Base-by-base conservation (phyloP, 1,140 invertebrate genomes). In the Zelostemma sp. region DNA sequence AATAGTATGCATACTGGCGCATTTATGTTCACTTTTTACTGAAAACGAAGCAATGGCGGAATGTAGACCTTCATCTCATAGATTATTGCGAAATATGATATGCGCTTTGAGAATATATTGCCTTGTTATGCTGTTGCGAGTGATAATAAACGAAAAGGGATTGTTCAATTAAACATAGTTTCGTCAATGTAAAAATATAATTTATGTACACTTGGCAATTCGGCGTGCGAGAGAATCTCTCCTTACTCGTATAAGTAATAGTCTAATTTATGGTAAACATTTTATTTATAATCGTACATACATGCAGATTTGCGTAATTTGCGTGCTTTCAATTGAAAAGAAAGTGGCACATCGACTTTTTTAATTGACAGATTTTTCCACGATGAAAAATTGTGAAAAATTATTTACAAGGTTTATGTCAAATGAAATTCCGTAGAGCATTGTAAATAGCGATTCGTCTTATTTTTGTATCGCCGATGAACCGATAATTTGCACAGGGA, bases 91-190 rank as follows among this genome's bases (percentile, higher is more conserved):
- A 28, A 35, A 65, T 41, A 33, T 53, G 56, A 63, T 12, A 49
- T 41, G 49, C 51, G 49, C 63, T 66, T 59, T 58, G 57, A 54
- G 25, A 57, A 33, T 57, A 64, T 64, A 64, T 64, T 63, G 60
- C 60, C 53, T 56, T 65, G 55, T 58, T 65, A 66, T 55, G 33
- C 48, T n/a, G 53, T 54, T 54, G 33, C 55, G 46, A 46, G 18
- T 51, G 45, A 28, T 11, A 21, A 50, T 12, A 1, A 4, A 18
- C 2, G 14, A 43, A 43, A 43, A 16, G 41, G 17, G 41, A 17
- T 43, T 43, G 12, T 43, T 43, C 16, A 8, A 14, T 38, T 11
- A 41, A 41, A 41, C 21, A 9, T 46, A 46, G 43, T 46, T 43
- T 43, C 15, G 41, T 16, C 41, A 43, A n/a, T 14, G 35, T 14